These are phyloP conservation scores for Pseudochirops cupreus DNA, from an alignment of 2,797 vertebrate species.

Conservation along the genomic window DNA sequence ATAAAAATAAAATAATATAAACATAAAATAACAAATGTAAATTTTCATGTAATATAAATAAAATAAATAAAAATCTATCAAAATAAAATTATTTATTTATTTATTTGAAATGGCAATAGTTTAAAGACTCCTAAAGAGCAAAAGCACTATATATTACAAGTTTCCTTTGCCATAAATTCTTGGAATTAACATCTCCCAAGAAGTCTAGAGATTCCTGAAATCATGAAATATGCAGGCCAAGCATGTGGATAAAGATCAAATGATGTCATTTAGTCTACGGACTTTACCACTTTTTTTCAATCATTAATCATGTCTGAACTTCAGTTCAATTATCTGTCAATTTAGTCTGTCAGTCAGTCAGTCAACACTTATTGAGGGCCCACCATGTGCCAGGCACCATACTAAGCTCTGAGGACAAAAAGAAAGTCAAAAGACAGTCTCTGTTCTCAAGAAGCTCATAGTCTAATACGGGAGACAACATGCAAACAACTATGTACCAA, in stretches of 20 bases:
- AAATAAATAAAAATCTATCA: no score
- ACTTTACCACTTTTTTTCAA: neutral
- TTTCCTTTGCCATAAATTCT: constrained; percentile 71
- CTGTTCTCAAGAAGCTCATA: neutral
- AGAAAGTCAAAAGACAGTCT: neutral
- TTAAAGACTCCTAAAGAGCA: constrained; percentile 72
- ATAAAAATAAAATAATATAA: no score
- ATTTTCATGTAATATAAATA: no score
- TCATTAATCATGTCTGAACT: neutral
- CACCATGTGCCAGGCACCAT: neutral
- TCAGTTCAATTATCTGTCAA: neutral
- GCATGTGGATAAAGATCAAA: neutral
- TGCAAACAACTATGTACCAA: neutral
- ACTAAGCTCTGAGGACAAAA: neutral
- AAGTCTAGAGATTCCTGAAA: constrained; percentile 61
- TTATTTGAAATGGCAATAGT: neutral
- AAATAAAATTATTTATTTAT: no score
- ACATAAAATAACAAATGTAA: no score
- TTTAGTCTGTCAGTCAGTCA: neutral
- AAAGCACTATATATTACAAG: constrained; percentile 70
- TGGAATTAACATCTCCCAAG: constrained; percentile 58
- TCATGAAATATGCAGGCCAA: neutral
- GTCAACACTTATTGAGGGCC: neutral
- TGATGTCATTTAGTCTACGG: neutral
- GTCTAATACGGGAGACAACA: neutral